Conservation (phyloP, 2,797 vertebrate genomes). For the Pitangus sulphuratus region DNA sequence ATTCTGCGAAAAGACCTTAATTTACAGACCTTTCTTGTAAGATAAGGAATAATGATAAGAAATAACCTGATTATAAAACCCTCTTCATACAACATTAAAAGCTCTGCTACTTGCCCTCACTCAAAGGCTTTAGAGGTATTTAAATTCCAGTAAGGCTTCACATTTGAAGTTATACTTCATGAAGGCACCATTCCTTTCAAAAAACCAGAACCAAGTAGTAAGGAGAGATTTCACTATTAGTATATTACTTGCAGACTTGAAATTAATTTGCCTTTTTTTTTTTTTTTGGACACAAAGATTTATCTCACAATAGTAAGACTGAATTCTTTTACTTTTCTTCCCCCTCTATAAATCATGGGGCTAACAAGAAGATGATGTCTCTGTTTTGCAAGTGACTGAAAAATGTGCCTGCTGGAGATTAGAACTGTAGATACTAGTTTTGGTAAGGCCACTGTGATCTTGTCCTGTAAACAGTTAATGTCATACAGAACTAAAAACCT, state of each 20-base stretch:
- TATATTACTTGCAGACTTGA: neutral
- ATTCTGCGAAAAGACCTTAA: neutral
- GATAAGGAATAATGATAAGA: neutral
- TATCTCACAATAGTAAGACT: neutral
- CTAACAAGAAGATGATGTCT: neutral
- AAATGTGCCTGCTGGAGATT: neutral
- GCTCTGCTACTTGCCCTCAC: neutral
- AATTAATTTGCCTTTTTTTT: neutral
- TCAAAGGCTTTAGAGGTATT: neutral
- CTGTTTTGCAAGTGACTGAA: neutral
- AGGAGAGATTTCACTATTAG: neutral
- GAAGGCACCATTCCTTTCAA: neutral
- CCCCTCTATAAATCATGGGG: neutral
- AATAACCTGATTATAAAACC: neutral
- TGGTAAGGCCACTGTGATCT: neutral
- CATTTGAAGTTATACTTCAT: neutral
- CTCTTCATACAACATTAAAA: neutral
- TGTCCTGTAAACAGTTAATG: neutral
- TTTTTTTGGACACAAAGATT: neutral
- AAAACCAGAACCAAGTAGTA: neutral
- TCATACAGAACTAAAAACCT: neutral
- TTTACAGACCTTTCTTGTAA: neutral
- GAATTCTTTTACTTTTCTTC: neutral
- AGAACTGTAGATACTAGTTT: neutral
- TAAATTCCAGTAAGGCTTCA: neutral